Base-by-base conservation (phyloP, 2,113 vertebrate genomes). In the Cyphomyrus plagiostoma region DNA sequence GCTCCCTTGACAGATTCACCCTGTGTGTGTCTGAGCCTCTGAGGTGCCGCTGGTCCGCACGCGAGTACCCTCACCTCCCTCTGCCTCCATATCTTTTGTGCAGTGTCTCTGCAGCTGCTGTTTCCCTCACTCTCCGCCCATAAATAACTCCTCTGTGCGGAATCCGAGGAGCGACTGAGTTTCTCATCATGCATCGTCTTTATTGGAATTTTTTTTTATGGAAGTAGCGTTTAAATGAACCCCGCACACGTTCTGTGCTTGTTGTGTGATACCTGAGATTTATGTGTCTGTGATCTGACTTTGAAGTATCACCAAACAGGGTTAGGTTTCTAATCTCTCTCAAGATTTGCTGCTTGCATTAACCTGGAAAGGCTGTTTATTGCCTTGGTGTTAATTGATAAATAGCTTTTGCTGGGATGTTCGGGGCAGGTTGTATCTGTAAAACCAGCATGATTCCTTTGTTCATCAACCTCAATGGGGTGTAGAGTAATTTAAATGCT, bases 401-500 rank as follows among this genome's bases (percentile, higher is more conserved):
- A 87, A 90, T 90, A 80, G 89, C 62, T 46, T 90, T 52, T 9
- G 49, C 30, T 86, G 56, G 89, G 70, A 35, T 52, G 49, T 86
- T 49, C 21, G 30, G 48, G 50, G 15, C 74, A 42, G 74, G 11
- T 42, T 80, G 35, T 80, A 42, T 42, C 2, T 3, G 45, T 87
- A 86, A 89, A 87, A 70, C 53, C 56, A 86, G 83, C 56, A 48
- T 9, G 30, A 49, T 90, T 35, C 48, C 30, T 53, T 87, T 89
- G 83, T 39, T 50, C 46, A 39, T 66, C 15, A 45, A 30, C 30
- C 85, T 90, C 85, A 85, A 19, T 48, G 46, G 85, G 84, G 46
- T 80, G 48, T 53, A 80, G 23, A 90, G 35, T 90, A 56, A 87
- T 87, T 49, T 87, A 77, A 90, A 74, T 87, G 85, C 85, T 42